Conservation (phyloP, 2,113 vertebrate species). For the Poecile atricapillus region DNA sequence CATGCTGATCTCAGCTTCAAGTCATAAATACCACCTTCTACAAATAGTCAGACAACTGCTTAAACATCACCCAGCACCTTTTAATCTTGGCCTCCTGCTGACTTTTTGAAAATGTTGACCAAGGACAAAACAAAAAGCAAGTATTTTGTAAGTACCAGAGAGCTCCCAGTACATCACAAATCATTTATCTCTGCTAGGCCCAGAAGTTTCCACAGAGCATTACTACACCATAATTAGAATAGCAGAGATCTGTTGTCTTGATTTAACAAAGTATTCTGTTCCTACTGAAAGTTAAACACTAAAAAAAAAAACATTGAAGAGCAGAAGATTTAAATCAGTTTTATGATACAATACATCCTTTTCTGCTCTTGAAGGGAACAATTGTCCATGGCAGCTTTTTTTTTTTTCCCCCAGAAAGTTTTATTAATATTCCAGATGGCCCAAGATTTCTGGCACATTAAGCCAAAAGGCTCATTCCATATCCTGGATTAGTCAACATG, state of each 20-base stretch:
- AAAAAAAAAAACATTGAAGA: neutral
- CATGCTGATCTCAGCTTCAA: neutral
- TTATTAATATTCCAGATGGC: constrained; percentile 27
- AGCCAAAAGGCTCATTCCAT: neutral
- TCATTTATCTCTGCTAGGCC: neutral
- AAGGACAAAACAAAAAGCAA: neutral
- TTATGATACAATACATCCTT: neutral
- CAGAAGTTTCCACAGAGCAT: neutral
- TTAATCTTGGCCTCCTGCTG: neutral
- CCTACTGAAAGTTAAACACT: neutral
- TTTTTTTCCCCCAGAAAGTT: neutral
- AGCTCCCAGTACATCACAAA: neutral
- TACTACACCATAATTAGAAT: neutral
- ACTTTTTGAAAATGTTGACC: neutral
- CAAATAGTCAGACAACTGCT: neutral
- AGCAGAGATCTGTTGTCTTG: neutral
- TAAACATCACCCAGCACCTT: neutral
- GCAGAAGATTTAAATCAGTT: neutral
- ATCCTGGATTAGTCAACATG: neutral
- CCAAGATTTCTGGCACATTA: neutral
- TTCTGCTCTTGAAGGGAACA: neutral
- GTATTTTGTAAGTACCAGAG: neutral
- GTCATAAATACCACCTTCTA: neutral
- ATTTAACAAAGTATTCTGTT: neutral
- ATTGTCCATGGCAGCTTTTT: neutral